Evolutionary conservation across 2,797 vertebrate species (phyloP).

Genomic region (Sparus aurata): DNA sequence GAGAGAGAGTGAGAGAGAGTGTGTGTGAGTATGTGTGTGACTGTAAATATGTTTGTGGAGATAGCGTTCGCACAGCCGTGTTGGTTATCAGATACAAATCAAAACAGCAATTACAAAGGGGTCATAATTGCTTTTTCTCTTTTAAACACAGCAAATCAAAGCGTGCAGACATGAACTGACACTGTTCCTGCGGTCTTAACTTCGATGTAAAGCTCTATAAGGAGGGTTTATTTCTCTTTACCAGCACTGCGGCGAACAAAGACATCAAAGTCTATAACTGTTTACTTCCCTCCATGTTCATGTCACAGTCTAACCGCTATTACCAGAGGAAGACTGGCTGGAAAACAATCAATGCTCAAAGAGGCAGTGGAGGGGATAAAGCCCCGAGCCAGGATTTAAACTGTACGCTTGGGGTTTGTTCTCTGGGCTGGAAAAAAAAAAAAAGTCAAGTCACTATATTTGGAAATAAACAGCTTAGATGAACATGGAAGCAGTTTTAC

Average conservation of each 20-base stretch:
- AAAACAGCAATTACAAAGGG: conserved; percentile 80
- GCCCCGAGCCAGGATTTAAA: conserved; percentile 52
- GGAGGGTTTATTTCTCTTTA: not conserved
- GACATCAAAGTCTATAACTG: conserved; percentile 5
- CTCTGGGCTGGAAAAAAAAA: conserved; percentile 29
- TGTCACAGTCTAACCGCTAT: conserved; percentile 48
- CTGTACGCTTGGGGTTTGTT: conserved; percentile 30
- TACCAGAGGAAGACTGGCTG: conserved; percentile 28
- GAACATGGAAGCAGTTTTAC: conserved; percentile 37
- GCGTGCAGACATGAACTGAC: conserved; percentile 71
- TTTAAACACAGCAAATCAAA: conserved; percentile 70
- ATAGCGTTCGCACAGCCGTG: conserved; percentile 70
- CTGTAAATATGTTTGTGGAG: conserved; percentile 33
- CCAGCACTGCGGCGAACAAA: conserved; percentile 12
- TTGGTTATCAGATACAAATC: conserved; percentile 74
- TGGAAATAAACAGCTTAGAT: conserved; percentile 41
- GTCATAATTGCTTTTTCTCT: conserved; percentile 74
- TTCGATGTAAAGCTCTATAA: conserved; percentile 21
- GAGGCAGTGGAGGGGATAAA: conserved; percentile 33
- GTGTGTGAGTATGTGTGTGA: not conserved
- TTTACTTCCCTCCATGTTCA: conserved; percentile 1
- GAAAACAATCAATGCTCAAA: conserved; percentile 48
- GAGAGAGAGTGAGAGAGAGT: not conserved
- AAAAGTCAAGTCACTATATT: conserved; percentile 35
- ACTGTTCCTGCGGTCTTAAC: conserved; percentile 34